Percentiles rank a stretch among this genome's conserved stretches.
phyloP scores from a whole-genome alignment of 2,888 invertebrate species.

The Alsophila aescularia region DNA sequence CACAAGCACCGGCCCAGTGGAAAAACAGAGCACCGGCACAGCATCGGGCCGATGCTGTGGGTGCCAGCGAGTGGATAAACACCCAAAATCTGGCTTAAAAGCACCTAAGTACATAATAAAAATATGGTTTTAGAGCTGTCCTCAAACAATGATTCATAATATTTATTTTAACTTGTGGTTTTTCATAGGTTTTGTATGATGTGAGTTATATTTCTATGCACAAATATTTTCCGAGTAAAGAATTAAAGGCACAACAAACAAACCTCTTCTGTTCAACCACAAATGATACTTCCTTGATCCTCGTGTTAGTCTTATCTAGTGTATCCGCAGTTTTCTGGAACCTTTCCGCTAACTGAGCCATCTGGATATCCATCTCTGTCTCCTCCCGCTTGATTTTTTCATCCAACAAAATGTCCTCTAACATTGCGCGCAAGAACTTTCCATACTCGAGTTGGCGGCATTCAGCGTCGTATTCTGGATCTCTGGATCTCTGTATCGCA shows the following conservation, averaged over 20 bases:
- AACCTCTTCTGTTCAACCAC: slow-evolving; percentile 76
- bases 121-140: no score
- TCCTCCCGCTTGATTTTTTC: slow-evolving; percentile 72
- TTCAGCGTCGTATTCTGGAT: slow-evolving; percentile 61
- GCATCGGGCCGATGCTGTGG: no score
- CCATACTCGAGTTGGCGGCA: slow-evolving; percentile 66
- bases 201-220: no score
- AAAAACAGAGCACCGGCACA: no score
- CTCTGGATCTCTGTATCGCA: slow-evolving; percentile 51
- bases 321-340: slow-evolving; percentile 73
- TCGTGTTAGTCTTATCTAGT: slow-evolving; percentile 72
- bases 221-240: background rate
- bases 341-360: slow-evolving; percentile 71
- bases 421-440: slow-evolving; percentile 64
- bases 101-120: no score
- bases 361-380: slow-evolving; percentile 71
- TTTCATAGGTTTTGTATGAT: no score
- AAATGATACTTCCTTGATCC: slow-evolving; percentile 77
- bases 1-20: no score
- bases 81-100: no score
- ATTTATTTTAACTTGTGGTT: no score
- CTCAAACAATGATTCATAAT: no score
- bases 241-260: background rate
- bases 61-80: no score
- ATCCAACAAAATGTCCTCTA: slow-evolving; percentile 69